Evolutionary conservation across 2,797 vertebrate species (phyloP).

Genomic region (Microcaecilia unicolor): DNA sequence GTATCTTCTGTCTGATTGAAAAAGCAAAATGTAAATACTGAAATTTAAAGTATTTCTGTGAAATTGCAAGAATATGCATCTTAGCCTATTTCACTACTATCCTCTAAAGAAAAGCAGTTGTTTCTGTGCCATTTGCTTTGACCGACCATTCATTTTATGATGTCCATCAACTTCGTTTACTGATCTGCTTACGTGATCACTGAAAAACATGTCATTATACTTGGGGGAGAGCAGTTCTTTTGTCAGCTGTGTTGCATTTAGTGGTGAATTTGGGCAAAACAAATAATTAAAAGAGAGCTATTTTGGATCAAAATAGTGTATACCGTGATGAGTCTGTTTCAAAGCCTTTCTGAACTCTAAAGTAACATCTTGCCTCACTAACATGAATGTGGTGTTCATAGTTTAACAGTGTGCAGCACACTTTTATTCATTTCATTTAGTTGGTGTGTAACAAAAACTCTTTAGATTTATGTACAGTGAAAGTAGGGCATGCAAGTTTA

Average conservation of each 20-base stretch:
- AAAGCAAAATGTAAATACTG: too few species aligned
- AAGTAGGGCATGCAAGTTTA: too few species aligned
- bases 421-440: too few species aligned
- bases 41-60: too few species aligned
- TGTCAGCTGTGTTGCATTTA: slow-evolving; percentile 27
- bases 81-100: slow-evolving; percentile 24
- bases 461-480: too few species aligned
- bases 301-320: slow-evolving; percentile 33
- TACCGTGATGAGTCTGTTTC: slow-evolving; percentile 29
- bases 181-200: slow-evolving; percentile 21
- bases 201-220: slow-evolving; percentile 30
- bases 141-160: slow-evolving; percentile 27
- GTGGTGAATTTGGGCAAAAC: slow-evolving; percentile 30
- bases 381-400: too few species aligned
- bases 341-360: slow-evolving; percentile 14
- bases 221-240: slow-evolving; percentile 27
- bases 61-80: slow-evolving; percentile 18
- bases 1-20: too few species aligned
- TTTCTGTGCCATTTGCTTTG: slow-evolving; percentile 15
- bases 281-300: slow-evolving; percentile 35
- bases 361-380: slow-evolving; percentile 34
- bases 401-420: too few species aligned
- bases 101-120: slow-evolving; percentile 3
- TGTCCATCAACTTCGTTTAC: slow-evolving; percentile 19
- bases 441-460: not conserved